Conservation (phyloP, 2,797 vertebrate genomes). For the Taeniopygia guttata region DNA sequence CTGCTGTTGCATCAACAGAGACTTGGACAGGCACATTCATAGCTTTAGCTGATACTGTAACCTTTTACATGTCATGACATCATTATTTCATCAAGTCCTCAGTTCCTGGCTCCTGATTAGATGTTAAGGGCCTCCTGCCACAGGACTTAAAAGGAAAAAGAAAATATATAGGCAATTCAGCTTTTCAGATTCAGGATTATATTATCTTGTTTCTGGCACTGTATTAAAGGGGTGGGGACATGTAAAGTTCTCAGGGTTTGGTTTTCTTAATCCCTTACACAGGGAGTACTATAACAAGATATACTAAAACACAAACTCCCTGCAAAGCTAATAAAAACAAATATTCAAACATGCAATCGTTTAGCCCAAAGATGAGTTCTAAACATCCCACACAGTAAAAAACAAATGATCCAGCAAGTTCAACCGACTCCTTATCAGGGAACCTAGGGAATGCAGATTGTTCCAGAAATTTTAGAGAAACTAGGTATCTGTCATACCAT, state of each 20-base stretch:
- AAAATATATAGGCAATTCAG: not conserved
- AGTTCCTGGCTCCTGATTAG: conserved; percentile 16
- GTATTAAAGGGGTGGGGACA: not conserved
- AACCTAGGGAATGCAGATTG: not conserved
- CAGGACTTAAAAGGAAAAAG: not conserved
- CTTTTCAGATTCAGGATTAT: not conserved
- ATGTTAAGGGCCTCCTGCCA: conserved; percentile 6
- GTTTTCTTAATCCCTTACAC: not conserved
- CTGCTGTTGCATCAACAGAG: not conserved
- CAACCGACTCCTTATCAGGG: not conserved
- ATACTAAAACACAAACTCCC: not conserved
- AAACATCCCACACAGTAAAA: not conserved
- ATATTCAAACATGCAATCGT: not conserved
- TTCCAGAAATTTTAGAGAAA: not conserved
- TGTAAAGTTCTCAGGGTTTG: not conserved
- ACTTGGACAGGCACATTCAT: not conserved
- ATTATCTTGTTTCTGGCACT: not conserved
- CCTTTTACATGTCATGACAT: not conserved
- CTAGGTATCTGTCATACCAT: not conserved
- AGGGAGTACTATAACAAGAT: not conserved
- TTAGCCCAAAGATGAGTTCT: not conserved
- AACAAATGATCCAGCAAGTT: not conserved
- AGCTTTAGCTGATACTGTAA: conserved; percentile 7
- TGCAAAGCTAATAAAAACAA: not conserved
- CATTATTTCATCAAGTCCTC: conserved; percentile 17